Base-by-base conservation (phyloP, 2,797 vertebrate genomes). In the Trematomus bernacchii region DNA sequence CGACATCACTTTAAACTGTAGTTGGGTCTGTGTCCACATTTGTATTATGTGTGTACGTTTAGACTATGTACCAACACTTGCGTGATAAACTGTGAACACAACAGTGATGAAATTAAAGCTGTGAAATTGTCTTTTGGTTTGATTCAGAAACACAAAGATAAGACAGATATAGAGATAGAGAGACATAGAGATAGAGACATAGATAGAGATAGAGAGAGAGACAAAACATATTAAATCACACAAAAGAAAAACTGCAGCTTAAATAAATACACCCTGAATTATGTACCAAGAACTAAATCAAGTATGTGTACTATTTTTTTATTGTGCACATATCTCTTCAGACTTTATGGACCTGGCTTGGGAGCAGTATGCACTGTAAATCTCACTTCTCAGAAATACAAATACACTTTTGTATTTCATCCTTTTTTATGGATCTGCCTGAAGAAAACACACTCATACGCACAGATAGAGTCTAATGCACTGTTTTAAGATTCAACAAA, bases 91-190 rank as follows among this genome's bases (percentile, higher is more conserved):
- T 11, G 10, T 18, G 5, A 57, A 50, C 58, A 47, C 37, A 71
- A 43, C 63, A 43, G 21, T 8, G 30, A 47, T 8, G 11, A 1
- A 61, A 60, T 71, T 62, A 71, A 76, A 66, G 62, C 12, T 1
- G 8, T 27, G 4, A 61, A 66, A 80, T 66, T 75, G 66, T 62
- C 55, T 10, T 62, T 66, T 62, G 72, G 57, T 76, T 63, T 75
- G 48, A 66, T 67, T 55, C 1, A 15, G 30, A 58, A 71, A 48
- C 30, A 80, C n/a, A 71, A 74, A 66, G 72, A 63, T 80, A 72
- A 73, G 73, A 61, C 68, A 62, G 6, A 46, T 10, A 65, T 15
- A 46, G 48, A 52, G 21, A 21, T 2, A 27, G 23, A 23, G 21
- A 21, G 21, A 21, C 2, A 21, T 23, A 23, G 3, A 27, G 27